These are phyloP conservation scores for Hippocampus abdominalis DNA, from an alignment of 2,113 vertebrate species.

Conservation along the genomic window DNA sequence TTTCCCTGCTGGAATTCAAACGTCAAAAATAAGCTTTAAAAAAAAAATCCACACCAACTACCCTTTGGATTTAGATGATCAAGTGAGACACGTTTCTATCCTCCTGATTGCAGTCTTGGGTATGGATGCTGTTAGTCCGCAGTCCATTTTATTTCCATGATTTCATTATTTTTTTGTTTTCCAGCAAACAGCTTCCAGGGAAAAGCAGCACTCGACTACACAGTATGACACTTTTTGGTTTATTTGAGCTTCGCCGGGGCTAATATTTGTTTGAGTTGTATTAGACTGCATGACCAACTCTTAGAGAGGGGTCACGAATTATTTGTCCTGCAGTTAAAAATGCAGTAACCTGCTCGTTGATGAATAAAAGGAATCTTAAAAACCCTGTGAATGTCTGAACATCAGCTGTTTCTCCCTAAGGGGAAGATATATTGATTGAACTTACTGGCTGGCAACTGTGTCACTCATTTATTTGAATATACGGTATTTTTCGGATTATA, in stretches of 20 bases:
- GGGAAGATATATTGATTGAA: slow-evolving; percentile 33
- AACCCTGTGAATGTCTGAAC: slow-evolving; percentile 34
- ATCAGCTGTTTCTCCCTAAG: too few relatives aligned
- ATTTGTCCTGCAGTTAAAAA: slow-evolving; percentile 17
- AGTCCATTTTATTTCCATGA: slow-evolving; percentile 4
- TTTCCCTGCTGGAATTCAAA: neutral
- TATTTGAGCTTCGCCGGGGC: slow-evolving; percentile 8
- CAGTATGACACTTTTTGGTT: slow-evolving; percentile 25
- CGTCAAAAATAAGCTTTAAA: neutral
- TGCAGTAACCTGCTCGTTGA: slow-evolving; percentile 1
- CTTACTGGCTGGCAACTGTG: slow-evolving; percentile 49
- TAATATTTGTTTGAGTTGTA: slow-evolving; percentile 17
- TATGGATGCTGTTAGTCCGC: slow-evolving; percentile 1
- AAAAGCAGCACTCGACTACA: slow-evolving; percentile 15
- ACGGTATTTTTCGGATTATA: too few relatives aligned
- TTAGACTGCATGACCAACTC: slow-evolving; percentile 13
- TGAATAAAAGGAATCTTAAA: neutral
- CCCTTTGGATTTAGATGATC: neutral
- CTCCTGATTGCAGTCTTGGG: neutral
- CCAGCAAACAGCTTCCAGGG: slow-evolving; percentile 13
- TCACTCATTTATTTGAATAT: slow-evolving; percentile 15
- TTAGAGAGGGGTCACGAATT: slow-evolving; percentile 5
- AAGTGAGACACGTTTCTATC: slow-evolving; percentile 10
- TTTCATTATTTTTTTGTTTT: too few relatives aligned
- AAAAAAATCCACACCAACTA: neutral